Conservation (phyloP, 1,140 invertebrate species). For the Galendromus occidentalis region DNA sequence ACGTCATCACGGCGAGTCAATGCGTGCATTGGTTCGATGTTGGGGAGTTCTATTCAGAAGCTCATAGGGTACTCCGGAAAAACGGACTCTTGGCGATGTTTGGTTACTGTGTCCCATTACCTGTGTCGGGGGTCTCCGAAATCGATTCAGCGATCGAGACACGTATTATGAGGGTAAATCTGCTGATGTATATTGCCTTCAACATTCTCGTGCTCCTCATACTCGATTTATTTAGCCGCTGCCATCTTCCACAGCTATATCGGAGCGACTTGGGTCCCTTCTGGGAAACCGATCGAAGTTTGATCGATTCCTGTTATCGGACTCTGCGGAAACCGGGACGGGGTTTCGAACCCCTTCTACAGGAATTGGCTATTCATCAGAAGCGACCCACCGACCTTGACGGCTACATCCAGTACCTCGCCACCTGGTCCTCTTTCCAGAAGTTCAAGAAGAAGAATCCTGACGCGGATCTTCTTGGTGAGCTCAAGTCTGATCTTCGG, state of each 20-base stretch:
- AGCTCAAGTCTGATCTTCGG: no score
- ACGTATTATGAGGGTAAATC: background rate
- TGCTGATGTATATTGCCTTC: background rate
- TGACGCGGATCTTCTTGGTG: background rate
- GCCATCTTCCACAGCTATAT: background rate
- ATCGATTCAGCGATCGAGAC: background rate
- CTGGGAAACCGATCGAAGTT: background rate
- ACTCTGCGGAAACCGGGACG: background rate
- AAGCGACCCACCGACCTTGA: background rate
- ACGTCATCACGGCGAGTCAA: background rate
- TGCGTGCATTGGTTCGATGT: background rate
- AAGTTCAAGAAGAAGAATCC: background rate
- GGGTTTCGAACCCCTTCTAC: background rate
- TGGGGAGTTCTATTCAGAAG: background rate
- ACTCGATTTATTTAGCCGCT: no score
- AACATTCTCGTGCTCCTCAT: no score
- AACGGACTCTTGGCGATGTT: background rate
- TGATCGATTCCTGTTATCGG: background rate
- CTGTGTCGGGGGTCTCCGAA: background rate
- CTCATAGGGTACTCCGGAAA: background rate
- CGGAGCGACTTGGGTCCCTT: background rate
- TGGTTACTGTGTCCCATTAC: background rate
- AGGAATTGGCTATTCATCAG: background rate
- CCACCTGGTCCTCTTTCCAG: background rate
- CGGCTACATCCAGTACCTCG: background rate